Evolutionary conservation across 2,888 invertebrate genomes (phyloP).

Genomic region (Ophion slaviceki): DNA sequence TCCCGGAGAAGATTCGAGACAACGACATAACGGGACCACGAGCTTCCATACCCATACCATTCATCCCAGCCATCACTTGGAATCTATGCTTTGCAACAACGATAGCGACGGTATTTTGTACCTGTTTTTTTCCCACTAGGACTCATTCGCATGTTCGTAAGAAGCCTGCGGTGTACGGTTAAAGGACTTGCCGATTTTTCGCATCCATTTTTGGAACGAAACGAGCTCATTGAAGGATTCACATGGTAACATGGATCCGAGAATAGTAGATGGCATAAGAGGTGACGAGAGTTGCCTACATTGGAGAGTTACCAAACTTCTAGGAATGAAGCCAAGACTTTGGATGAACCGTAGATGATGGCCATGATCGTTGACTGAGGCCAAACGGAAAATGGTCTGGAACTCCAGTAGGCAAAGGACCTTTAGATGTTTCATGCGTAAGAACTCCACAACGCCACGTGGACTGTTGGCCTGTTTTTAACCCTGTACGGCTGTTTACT

Average conservation of each 20-base stretch:
- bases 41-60: constrained; percentile 10
- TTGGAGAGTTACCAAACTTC: not conserved
- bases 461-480: not conserved
- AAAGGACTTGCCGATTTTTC: not conserved
- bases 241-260: not conserved
- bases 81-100: not conserved
- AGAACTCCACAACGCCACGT: not conserved
- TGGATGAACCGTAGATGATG: not conserved
- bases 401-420: not conserved
- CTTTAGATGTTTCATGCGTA: not conserved
- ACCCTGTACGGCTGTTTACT: not conserved
- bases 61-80: not conserved
- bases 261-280: not conserved
- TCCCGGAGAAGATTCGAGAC: constrained; percentile 32
- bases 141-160: not conserved
- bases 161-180: not conserved
- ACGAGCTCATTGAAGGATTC: not conserved
- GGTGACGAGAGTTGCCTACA: not conserved
- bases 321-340: not conserved
- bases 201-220: not conserved
- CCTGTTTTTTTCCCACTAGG: not conserved
- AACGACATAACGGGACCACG: constrained; percentile 32
- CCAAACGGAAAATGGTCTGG: constrained; percentile 4
- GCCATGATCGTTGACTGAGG: not conserved
- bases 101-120: not conserved